phyloP scores from a whole-genome alignment of 1,140 invertebrate species.

The Diorhabda carinulata region DNA sequence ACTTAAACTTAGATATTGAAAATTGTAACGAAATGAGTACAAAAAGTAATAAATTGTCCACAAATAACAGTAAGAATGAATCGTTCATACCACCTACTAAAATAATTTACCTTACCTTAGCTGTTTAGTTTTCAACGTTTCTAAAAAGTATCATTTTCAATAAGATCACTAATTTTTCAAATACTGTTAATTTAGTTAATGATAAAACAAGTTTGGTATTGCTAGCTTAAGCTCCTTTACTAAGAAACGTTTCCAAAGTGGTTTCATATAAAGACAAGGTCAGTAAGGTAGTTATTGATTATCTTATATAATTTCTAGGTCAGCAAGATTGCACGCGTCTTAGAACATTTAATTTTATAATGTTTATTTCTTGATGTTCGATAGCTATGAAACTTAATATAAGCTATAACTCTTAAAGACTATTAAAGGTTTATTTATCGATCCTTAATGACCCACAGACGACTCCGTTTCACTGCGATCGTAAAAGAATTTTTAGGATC shows the following conservation, averaged over 20 bases:
- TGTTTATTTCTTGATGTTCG: slow-evolving; percentile 2
- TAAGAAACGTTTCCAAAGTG: slow-evolving; percentile 3
- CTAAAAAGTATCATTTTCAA: too few species aligned
- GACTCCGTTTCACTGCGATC: not conserved
- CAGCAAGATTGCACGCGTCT: slow-evolving; percentile 8
- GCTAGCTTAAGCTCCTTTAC: not conserved
- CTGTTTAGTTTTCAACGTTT: too few species aligned
- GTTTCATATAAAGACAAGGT: slow-evolving; percentile 8
- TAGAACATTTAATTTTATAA: slow-evolving; percentile 9
- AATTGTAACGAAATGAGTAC: too few species aligned
- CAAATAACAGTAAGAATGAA: too few species aligned
- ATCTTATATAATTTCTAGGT: slow-evolving; percentile 13
- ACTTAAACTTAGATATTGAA: too few species aligned
- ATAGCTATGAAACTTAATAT: not conserved
- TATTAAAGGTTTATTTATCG: not conserved
- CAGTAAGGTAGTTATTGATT: slow-evolving; percentile 9
- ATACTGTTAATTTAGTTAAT: too few species aligned
- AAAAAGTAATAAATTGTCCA: too few species aligned
- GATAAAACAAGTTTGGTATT: too few species aligned
- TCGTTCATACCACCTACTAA: too few species aligned
- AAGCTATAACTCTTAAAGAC: not conserved
- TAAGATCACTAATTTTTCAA: too few species aligned
- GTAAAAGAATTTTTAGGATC: too few species aligned
- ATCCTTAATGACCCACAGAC: not conserved
- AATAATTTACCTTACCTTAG: too few species aligned